Evolutionary conservation across 2,888 invertebrate species (phyloP).

Genomic region (Stratiomys singularior): DNA sequence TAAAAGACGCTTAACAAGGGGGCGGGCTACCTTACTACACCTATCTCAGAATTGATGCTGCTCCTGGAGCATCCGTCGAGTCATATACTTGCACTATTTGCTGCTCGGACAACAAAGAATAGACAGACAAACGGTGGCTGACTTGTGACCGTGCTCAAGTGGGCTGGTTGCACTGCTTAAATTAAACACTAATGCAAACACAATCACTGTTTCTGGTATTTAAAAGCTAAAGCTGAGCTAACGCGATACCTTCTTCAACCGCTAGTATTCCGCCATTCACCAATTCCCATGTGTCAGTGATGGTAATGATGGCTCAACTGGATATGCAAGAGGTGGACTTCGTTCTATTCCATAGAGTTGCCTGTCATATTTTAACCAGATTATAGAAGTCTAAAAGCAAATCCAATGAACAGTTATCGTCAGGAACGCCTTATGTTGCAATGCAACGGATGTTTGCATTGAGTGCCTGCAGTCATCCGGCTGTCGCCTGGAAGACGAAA

Average conservation of each 20-base stretch:
- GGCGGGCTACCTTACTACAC: slow-evolving; percentile 33
- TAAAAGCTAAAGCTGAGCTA: background rate
- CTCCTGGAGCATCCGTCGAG: too few species aligned
- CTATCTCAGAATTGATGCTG: background rate
- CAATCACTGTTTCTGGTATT: slow-evolving; percentile 30
- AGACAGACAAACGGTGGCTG: slow-evolving; percentile 21
- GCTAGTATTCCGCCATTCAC: background rate
- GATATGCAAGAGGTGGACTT: slow-evolving; percentile 32
- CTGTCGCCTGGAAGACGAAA: slow-evolving; percentile 13
- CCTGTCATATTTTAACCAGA: slow-evolving; percentile 26
- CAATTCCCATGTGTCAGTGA: background rate
- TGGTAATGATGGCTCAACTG: slow-evolving; percentile 11
- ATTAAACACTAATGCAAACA: slow-evolving; percentile 43
- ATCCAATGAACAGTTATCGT: slow-evolving; percentile 39
- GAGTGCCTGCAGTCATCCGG: background rate
- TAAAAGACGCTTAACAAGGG: slow-evolving; percentile 43
- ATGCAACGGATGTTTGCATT: background rate
- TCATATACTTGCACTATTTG: background rate
- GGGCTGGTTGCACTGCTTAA: slow-evolving; percentile 34
- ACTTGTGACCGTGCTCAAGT: background rate
- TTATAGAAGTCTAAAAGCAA: slow-evolving; percentile 21
- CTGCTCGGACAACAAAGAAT: background rate
- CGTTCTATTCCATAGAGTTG: background rate
- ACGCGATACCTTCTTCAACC: background rate
- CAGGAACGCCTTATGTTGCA: slow-evolving; percentile 23